Evolutionary conservation across 2,113 vertebrate species (phyloP).

Genomic region (Platichthys stellatus): DNA sequence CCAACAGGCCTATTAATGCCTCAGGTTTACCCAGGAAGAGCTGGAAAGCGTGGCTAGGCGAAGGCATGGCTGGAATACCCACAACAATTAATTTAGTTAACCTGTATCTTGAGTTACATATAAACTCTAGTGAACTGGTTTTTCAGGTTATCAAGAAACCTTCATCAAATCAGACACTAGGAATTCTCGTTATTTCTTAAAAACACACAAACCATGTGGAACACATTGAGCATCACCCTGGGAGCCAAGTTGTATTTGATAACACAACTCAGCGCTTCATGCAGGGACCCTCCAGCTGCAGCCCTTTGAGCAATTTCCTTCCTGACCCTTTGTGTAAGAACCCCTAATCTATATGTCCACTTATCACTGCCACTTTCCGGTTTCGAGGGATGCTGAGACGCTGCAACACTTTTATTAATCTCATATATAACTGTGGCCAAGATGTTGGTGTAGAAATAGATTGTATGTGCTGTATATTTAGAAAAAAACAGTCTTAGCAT

Average conservation of each 20-base stretch:
- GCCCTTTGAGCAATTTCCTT: constrained; percentile 23
- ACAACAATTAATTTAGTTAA: no score
- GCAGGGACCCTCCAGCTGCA: constrained; percentile 23
- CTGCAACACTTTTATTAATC: constrained; percentile 27
- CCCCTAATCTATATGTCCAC: constrained; percentile 41
- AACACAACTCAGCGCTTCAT: constrained; percentile 29
- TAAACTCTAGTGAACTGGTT: neutral
- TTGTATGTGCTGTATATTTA: neutral
- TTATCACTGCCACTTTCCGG: constrained; percentile 32
- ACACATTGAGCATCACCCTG: constrained; percentile 25
- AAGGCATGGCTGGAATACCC: no score
- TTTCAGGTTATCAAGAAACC: neutral
- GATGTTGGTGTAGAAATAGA: constrained; percentile 4
- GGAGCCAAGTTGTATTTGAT: constrained; percentile 19
- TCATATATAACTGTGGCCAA: constrained; percentile 18
- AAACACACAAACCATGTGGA: constrained; percentile 26
- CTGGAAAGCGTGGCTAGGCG: no score
- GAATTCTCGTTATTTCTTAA: neutral
- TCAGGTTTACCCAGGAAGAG: no score
- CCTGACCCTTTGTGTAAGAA: constrained; percentile 42
- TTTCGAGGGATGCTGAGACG: constrained; percentile 4
- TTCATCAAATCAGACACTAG: neutral
- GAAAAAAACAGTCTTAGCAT: neutral
- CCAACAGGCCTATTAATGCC: no score
- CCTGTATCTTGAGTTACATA: no score